Percentiles rank a stretch among this genome's conserved stretches.
These are phyloP conservation scores for Nezara viridula DNA, from an alignment of 2,888 invertebrate genomes.

Conservation along the genomic window DNA sequence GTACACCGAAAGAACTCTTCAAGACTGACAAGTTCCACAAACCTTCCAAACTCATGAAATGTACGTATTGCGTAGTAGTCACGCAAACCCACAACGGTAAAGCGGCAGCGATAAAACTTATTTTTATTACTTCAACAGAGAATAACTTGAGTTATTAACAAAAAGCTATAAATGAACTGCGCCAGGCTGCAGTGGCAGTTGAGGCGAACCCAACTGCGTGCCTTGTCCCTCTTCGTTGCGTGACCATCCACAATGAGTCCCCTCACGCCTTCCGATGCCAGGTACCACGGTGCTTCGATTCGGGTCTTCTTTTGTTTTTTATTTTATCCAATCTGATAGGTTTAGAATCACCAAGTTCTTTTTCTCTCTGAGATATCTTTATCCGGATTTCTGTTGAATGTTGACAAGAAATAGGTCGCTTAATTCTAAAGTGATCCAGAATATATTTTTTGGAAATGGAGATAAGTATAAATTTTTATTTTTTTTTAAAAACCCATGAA, in stretches of 20 bases:
- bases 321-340: neutral
- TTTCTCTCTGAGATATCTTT: neutral
- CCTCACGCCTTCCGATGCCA: neutral
- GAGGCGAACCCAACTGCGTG: neutral
- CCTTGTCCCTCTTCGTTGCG: neutral
- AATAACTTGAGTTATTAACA: neutral
- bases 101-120: no score
- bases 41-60: no score
- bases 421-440: no score
- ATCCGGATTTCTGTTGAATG: neutral
- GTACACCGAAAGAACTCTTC: no score
- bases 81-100: no score
- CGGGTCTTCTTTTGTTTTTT: neutral
- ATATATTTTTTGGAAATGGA: no score
- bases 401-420: neutral
- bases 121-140: neutral
- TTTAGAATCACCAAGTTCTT: neutral
- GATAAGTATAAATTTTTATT: no score
- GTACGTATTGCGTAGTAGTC: no score
- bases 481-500: no score
- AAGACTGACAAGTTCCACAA: no score
- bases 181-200: neutral
- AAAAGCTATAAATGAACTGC: neutral
- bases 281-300: neutral
- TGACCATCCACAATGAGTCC: neutral